Evolutionary conservation across 1,140 invertebrate species (phyloP).

Genomic region (Chymomyza costata): DNA sequence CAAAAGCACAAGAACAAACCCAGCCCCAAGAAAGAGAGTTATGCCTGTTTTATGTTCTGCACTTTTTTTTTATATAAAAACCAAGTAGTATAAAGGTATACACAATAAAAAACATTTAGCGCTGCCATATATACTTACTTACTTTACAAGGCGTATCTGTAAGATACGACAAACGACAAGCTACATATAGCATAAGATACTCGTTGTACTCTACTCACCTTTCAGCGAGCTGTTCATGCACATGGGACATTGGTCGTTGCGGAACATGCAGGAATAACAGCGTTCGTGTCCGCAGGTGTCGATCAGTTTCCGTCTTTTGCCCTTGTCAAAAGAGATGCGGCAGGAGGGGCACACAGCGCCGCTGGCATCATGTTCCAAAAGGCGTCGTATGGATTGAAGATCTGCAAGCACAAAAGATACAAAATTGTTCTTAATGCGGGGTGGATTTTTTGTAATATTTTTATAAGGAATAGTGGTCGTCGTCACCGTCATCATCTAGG

Average conservation of each 20-base stretch:
- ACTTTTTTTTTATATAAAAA: too few species aligned
- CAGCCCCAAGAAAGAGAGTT: too few species aligned
- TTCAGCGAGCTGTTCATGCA: conserved; percentile 79
- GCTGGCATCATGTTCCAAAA: conserved; percentile 75
- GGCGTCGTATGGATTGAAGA: conserved; percentile 81
- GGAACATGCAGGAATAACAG: conserved; percentile 95
- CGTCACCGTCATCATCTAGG: too few species aligned
- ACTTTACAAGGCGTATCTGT: conserved; percentile 46
- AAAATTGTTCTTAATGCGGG: conserved; percentile 9
- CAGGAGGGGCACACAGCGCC: conserved; percentile 86
- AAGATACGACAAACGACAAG: conserved; percentile 37
- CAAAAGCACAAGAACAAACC: too few species aligned
- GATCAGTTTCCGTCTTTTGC: conserved; percentile 94
- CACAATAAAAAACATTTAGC: too few species aligned
- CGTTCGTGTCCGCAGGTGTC: conserved; percentile 95
- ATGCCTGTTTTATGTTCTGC: too few species aligned
- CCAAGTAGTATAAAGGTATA: too few species aligned
- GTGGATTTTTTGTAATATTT: too few species aligned
- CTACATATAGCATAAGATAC: too few species aligned
- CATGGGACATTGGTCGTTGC: conserved; percentile 91
- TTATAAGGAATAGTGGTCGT: too few species aligned
- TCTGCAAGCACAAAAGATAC: conserved; percentile 76
- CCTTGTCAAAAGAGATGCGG: conserved; percentile 95
- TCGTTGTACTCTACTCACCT: conserved; percentile 53
- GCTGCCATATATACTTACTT: conserved; percentile 51